Base-by-base conservation (phyloP, 2,113 vertebrate genomes). In the Malurus elegans region DNA sequence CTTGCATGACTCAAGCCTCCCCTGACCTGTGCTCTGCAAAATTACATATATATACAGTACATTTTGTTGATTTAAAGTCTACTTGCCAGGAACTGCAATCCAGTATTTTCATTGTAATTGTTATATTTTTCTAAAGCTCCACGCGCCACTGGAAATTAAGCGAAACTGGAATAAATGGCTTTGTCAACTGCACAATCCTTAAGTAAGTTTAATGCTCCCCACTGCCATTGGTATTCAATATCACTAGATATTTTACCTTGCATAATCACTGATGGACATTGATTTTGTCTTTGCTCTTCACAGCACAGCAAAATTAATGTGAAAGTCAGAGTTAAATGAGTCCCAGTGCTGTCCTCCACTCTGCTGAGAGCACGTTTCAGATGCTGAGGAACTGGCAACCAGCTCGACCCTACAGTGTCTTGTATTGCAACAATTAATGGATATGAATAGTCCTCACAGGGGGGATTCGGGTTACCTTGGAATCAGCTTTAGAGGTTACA, bases 231-330 rank as follows among this genome's bases (percentile, higher is more conserved):
- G 93, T 97, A 97, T 98, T 98, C 98, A 97, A 97, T 97, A 97
- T 97, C 93, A 69, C 97, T 95, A 96, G 97, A 98, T 98, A 98
- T 98, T 98, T 98, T 98, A 97, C 96, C 97, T 97, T 98, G 97
- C 98, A 98, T 98, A 98, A 98, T 98, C 97, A 98, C 97, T 98
- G 98, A 98, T 98, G 97, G 97, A 97, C 98, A 98, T 98, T 98
- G 98, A 98, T 98, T 98, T 98, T 98, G 97, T 97, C 98, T 98
- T 97, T 98, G 97, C 97, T 98, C 97, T 98, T 98, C 98, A 98
- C 97, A 98, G 98, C 97, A 97, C 98, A 98, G 97, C 97, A 98
- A 98, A 98, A 98, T 98, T 97, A 98, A 98, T 97, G 98, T 97
- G 97, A 98, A 98, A 98, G 98, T 98, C 98, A 98, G 97, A 97